phyloP scores from a whole-genome alignment of 2,888 invertebrate genomes.

The Lypha dubia region DNA sequence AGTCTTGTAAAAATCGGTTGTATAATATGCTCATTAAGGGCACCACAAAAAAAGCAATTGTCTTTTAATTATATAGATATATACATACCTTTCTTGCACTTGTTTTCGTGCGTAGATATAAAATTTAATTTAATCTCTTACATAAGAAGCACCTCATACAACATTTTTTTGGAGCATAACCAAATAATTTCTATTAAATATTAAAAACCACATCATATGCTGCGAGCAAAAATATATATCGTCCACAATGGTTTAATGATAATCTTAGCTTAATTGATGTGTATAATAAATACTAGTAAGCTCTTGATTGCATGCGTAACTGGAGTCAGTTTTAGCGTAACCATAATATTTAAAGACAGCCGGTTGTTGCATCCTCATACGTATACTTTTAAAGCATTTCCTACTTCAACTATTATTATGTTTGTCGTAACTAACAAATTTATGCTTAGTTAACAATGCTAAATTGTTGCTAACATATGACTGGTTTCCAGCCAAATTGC shows the following conservation, averaged over 20 bases:
- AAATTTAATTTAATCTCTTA: no score
- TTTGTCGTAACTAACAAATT: constrained; percentile 54
- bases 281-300: constrained; percentile 28
- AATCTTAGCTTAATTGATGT: constrained; percentile 35
- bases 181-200: no score
- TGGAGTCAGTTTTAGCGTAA: constrained; percentile 58
- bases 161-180: no score
- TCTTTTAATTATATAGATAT: no score
- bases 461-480: constrained; percentile 58
- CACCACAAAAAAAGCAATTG: no score
- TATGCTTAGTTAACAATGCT: constrained; percentile 67
- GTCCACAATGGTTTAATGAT: constrained; percentile 40
- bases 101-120: no score
- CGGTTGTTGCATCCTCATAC: neutral
- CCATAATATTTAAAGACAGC: constrained; percentile 39
- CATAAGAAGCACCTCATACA: no score
- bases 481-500: constrained; percentile 1
- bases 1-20: no score
- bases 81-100: no score
- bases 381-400: constrained; percentile 25
- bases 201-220: neutral
- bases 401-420: constrained; percentile 40
- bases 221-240: neutral
- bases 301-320: constrained; percentile 66
- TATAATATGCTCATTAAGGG: no score